These are phyloP conservation scores for Vulpes lagopus DNA, from an alignment of 2,113 vertebrate species.

Conservation along the genomic window DNA sequence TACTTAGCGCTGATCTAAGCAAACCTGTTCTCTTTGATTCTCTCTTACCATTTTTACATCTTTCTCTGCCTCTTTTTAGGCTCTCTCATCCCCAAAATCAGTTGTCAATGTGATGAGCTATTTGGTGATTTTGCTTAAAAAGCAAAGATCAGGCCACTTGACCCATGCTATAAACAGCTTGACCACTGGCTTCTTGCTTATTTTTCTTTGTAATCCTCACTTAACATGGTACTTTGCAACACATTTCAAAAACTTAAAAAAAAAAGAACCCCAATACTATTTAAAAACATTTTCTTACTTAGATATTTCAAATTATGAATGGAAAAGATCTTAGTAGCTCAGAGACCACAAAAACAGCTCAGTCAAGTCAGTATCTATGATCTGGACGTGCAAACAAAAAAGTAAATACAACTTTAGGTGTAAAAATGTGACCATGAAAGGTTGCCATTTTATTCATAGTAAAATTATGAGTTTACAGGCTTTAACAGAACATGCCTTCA, in stretches of 20 bases:
- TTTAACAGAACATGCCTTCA: background rate
- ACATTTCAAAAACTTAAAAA: constrained; percentile 12
- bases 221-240: background rate
- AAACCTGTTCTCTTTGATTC: background rate
- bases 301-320: background rate
- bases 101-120: background rate
- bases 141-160: background rate
- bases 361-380: background rate
- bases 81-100: background rate
- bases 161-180: background rate
- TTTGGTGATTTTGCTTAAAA: constrained; percentile 30
- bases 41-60: background rate
- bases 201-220: background rate
- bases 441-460: background rate
- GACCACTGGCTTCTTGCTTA: background rate
- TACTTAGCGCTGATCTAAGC: background rate
- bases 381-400: background rate
- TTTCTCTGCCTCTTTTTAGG: background rate
- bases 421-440: background rate
- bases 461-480: background rate
- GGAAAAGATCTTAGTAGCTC: background rate
- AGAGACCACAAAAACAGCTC: background rate
- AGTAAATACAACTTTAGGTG: background rate
- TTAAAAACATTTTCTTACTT: constrained; percentile 34
- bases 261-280: background rate